Evolutionary conservation across 2,797 vertebrate genomes (phyloP).

Genomic region (Karalla daura): DNA sequence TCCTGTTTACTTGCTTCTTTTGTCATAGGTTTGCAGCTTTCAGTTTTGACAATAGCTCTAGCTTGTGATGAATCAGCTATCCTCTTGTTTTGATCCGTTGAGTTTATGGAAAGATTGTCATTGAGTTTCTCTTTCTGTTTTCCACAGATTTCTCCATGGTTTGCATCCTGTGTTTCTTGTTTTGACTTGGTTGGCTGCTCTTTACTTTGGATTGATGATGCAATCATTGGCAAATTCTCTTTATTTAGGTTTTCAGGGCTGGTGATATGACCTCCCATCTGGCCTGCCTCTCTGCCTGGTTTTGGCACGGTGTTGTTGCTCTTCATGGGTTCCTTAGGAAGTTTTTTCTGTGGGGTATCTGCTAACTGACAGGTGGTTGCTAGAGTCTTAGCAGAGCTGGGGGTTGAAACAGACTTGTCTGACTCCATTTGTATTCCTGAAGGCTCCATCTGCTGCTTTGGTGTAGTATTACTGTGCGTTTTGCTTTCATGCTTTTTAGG

Average conservation of each 20-base stretch:
- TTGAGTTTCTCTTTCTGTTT: constrained; percentile 29
- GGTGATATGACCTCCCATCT: neutral
- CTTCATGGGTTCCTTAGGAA: constrained; percentile 30
- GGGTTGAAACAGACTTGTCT: constrained; percentile 20
- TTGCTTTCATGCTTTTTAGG: constrained; percentile 51
- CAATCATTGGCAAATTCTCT: constrained; percentile 18
- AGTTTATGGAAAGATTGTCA: neutral
- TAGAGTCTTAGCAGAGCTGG: constrained; percentile 27
- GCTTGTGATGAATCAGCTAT: constrained; percentile 27
- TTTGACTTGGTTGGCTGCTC: constrained; percentile 17
- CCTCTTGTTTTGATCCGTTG: constrained; percentile 10
- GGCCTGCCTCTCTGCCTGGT: constrained; percentile 18
- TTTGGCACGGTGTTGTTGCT: constrained; percentile 5
- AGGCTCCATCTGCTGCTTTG: constrained; percentile 47
- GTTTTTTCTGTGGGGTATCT: constrained; percentile 36
- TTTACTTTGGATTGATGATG: constrained; percentile 29
- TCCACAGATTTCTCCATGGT: constrained; percentile 18
- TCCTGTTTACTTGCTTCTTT: constrained; percentile 32
- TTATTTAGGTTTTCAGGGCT: constrained; percentile 29
- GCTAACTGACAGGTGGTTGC: constrained; percentile 6
- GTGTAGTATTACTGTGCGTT: constrained; percentile 29
- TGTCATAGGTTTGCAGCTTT: constrained; percentile 5
- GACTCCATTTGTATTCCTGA: constrained; percentile 34
- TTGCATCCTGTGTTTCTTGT: constrained; percentile 22
- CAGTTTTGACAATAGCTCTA: constrained; percentile 3